Conservation (phyloP, 2,888 invertebrate genomes). For the Drosophila imparisetae region DNA sequence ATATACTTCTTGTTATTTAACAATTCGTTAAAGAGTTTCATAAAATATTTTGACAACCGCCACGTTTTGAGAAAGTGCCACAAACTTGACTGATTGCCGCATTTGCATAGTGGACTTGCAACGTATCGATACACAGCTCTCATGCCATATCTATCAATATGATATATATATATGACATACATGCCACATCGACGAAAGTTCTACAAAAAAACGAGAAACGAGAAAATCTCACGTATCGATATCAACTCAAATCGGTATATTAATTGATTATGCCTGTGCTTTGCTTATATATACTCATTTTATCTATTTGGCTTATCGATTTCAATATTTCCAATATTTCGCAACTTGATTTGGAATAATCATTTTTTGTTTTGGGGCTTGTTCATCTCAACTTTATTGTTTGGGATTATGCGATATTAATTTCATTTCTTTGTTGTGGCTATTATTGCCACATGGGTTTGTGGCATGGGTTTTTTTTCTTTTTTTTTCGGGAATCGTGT, state of each 20-base stretch:
- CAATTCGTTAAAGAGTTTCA: slow-evolving; percentile 58
- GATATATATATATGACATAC: not conserved
- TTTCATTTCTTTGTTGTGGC: slow-evolving; percentile 51
- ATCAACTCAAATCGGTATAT: slow-evolving; percentile 16
- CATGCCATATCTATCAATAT: slow-evolving; percentile 14
- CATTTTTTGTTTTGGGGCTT: slow-evolving; percentile 10
- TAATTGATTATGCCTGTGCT: slow-evolving; percentile 24
- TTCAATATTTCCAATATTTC: slow-evolving; percentile 64
- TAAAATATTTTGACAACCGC: slow-evolving; percentile 56
- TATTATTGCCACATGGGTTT: slow-evolving; percentile 24
- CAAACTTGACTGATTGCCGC: slow-evolving; percentile 22
- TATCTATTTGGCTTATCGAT: slow-evolving; percentile 24
- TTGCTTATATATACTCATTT: slow-evolving; percentile 10
- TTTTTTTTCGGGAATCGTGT: slow-evolving; percentile 43
- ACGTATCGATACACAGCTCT: slow-evolving; percentile 13
- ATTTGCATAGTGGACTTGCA: slow-evolving; percentile 39
- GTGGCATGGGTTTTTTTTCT: slow-evolving; percentile 1
- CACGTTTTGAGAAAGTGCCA: slow-evolving; percentile 55
- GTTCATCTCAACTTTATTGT: slow-evolving; percentile 37
- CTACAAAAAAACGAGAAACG: not conserved
- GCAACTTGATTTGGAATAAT: slow-evolving; percentile 40
- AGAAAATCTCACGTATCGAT: slow-evolving; percentile 2
- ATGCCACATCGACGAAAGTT: slow-evolving; percentile 9
- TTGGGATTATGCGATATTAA: slow-evolving; percentile 53
- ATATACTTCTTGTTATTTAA: slow-evolving; percentile 49